Base-by-base conservation (phyloP, 2,113 vertebrate species). In the Anguilla rostrata region DNA sequence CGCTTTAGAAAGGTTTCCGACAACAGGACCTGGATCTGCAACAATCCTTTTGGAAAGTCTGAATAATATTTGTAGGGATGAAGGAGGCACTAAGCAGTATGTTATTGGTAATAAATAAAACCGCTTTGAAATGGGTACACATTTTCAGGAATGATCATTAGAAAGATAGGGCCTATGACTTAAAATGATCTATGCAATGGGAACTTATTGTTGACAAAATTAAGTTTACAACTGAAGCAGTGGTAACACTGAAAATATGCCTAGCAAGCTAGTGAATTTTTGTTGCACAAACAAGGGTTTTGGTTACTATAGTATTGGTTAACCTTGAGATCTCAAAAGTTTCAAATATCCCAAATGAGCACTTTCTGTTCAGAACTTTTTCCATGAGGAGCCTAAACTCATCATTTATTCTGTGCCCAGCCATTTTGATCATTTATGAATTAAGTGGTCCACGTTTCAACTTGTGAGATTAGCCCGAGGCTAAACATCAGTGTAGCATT, bases 21-120 rank as follows among this genome's bases (percentile, higher is more conserved):
- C 6, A 34, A 34, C 71, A 75, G n/a, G 26, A 75, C 71, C 60
- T 66, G 40, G 56, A 14, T 29, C 83, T 56, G 39, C 53, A 85
- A 88, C 63, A 26, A 85, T 34, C 39, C 78, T 85, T 60, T 86
- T 83, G 81, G 80, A 41, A 75, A 82, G 81, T 82, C 46, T 80
- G 83, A 87, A 56, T 83, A 88, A 86, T 90, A 89, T 88, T 87
- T 4, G 22, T 9, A 71, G 63, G 63, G 63, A n/a, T 5, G 16
- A 26, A 20, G 71, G 16, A 29, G 71, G 34, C 12, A 5, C 26
- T 75, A 75, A 75, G n/a, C 71, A 34, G 46, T 86, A 88, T 40
- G 29, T 86, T 89, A 26, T 89, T 88, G 66, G 34, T 34, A 34
- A 34, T 34, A 34, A 34, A 34, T 34, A 34, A 34, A 34, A 34